Conservation (phyloP, 2,888 invertebrate genomes). For the Agonum fuliginosum region DNA sequence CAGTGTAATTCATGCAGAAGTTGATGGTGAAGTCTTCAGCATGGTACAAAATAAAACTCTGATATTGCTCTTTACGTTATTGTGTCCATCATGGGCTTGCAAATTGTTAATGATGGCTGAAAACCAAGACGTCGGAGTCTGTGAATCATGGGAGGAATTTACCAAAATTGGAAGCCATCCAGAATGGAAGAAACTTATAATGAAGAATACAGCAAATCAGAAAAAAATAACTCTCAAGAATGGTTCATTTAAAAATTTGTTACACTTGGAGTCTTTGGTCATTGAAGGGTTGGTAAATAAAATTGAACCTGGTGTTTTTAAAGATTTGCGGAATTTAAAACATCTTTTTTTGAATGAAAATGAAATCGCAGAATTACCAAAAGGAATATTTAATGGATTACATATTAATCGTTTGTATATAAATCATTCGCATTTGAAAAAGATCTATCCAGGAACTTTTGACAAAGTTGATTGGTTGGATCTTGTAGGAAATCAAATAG, state of each 20-base stretch:
- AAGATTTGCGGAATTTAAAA: not conserved
- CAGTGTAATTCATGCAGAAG: too few relatives aligned
- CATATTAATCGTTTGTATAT: not conserved
- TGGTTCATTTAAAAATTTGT: not conserved
- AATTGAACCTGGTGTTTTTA: not conserved
- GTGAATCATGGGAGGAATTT: not conserved
- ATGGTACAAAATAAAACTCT: too few relatives aligned
- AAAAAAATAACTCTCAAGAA: not conserved
- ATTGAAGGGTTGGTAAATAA: conserved; percentile 15
- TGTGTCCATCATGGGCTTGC: conserved; percentile 1
- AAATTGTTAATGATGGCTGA: not conserved
- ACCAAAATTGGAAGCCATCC: conserved; percentile 4
- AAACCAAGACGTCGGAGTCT: not conserved
- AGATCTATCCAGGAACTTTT: not conserved
- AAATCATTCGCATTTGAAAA: not conserved
- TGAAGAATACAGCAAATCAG: not conserved
- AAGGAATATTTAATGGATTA: conserved; percentile 19
- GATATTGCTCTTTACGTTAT: too few relatives aligned
- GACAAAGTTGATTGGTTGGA: not conserved
- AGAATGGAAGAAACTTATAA: not conserved
- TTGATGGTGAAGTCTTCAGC: too few relatives aligned
- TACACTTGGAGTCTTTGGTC: not conserved
- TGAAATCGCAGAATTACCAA: conserved; percentile 29
- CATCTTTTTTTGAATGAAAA: not conserved
- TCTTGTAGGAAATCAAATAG: not conserved